Conservation (phyloP, 2,888 invertebrate species). For the Gastracanthus pulcherrimus region DNA sequence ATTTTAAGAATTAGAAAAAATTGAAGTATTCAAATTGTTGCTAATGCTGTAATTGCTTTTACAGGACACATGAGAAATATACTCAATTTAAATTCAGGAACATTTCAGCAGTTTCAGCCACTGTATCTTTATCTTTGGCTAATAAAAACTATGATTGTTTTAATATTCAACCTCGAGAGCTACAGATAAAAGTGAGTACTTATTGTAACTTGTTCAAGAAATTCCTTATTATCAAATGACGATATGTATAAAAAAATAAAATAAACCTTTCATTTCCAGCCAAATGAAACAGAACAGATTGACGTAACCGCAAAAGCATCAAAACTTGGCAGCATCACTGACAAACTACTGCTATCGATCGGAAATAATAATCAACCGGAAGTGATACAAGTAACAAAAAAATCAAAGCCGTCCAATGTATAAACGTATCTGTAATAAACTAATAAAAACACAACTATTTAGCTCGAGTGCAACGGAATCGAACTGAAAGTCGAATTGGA, state of each 20-base stretch:
- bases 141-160: slow-evolving; percentile 77
- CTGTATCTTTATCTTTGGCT: slow-evolving; percentile 78
- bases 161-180: slow-evolving; percentile 74
- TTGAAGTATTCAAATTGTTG: no score
- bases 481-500: slow-evolving; percentile 78
- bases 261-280: slow-evolving; percentile 60
- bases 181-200: slow-evolving; percentile 62
- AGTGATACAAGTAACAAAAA: slow-evolving; percentile 71
- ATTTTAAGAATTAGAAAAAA: background rate
- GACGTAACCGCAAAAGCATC: slow-evolving; percentile 71
- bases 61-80: slow-evolving; percentile 27
- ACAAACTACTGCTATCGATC: slow-evolving; percentile 74
- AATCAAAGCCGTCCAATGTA: background rate
- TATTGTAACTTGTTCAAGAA: background rate
- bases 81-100: slow-evolving; percentile 79
- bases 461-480: slow-evolving; percentile 79
- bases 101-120: slow-evolving; percentile 79
- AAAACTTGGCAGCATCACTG: slow-evolving; percentile 68
- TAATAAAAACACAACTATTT: slow-evolving; percentile 56
- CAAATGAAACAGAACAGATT: slow-evolving; percentile 67
- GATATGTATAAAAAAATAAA: background rate
- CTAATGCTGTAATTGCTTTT: background rate
- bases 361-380: slow-evolving; percentile 77
- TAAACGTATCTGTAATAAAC: background rate
- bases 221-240: background rate